Evolutionary conservation across 2,888 invertebrate species (phyloP).

Genomic region (Holacanthella duospinosa): DNA sequence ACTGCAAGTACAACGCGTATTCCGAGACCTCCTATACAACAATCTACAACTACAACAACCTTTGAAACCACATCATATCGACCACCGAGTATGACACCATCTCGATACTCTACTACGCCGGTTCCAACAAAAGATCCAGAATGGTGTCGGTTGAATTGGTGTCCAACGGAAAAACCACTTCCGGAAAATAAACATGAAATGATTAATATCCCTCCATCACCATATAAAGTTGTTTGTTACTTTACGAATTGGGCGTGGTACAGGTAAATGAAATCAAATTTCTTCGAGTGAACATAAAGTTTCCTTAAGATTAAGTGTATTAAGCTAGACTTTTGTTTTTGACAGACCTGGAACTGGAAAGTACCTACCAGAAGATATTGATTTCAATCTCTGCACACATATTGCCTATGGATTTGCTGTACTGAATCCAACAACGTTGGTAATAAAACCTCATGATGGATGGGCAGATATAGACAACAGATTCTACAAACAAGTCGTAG

Average conservation of each 20-base stretch:
- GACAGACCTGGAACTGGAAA: constrained; percentile 70
- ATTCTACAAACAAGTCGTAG: constrained; percentile 76
- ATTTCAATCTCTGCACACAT: constrained; percentile 76
- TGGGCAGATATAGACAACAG: constrained; percentile 49
- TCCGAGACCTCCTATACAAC: background rate
- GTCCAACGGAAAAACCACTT: constrained; percentile 11
- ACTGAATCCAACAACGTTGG: constrained; percentile 59
- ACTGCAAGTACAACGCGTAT: background rate
- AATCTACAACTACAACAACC: background rate
- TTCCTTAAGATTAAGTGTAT: background rate
- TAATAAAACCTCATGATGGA: constrained; percentile 55
- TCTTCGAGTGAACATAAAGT: background rate
- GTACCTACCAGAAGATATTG: constrained; percentile 69
- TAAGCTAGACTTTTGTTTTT: too few relatives aligned
- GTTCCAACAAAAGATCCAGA: constrained; percentile 9
- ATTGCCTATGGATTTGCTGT: constrained; percentile 87
- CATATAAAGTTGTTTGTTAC: constrained; percentile 75
- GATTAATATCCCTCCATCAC: constrained; percentile 26
- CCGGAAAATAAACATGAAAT: constrained; percentile 12
- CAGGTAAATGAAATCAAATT: constrained; percentile 39
- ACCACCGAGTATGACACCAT: constrained; percentile 1
- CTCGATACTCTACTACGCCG: constrained; percentile 7
- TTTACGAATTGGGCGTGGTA: constrained; percentile 95
- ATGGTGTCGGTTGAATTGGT: constrained; percentile 9
- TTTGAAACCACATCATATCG: constrained; percentile 6